Conservation (phyloP, 2,797 vertebrate species). For the Xenops minutus region DNA sequence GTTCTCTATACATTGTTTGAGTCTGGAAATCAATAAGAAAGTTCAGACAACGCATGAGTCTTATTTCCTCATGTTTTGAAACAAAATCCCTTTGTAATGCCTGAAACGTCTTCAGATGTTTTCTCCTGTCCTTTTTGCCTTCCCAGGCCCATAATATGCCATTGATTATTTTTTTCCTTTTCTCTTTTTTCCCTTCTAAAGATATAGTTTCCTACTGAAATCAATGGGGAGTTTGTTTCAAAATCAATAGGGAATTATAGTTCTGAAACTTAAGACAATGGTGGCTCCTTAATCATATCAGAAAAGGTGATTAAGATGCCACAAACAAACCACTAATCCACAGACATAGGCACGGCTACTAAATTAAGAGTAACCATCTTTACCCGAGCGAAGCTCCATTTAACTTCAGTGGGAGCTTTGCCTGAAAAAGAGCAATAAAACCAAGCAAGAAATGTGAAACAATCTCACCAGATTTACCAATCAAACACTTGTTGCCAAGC, state of each 20-base stretch:
- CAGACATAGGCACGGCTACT: background rate
- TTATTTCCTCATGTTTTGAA: slow-evolving; percentile 25
- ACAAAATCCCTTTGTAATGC: background rate
- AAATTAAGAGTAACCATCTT: background rate
- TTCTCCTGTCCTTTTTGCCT: slow-evolving; percentile 11
- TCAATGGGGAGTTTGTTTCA: background rate
- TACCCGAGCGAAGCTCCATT: background rate
- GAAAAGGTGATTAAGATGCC: slow-evolving; percentile 16
- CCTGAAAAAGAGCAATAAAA: background rate
- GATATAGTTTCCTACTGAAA: background rate
- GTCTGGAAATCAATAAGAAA: slow-evolving; percentile 12
- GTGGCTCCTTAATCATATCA: background rate
- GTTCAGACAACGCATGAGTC: background rate
- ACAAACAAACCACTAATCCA: background rate
- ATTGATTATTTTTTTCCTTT: background rate
- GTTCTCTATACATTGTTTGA: background rate
- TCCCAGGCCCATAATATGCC: background rate
- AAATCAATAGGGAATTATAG: background rate
- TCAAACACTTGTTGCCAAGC: slow-evolving; percentile 11
- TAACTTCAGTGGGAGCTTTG: background rate
- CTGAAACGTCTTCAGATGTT: background rate
- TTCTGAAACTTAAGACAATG: background rate
- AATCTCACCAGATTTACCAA: background rate
- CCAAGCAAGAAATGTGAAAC: background rate
- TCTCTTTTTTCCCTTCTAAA: background rate